Evolutionary conservation across 2,888 invertebrate species (phyloP).

Genomic region (Atrina japonica): DNA sequence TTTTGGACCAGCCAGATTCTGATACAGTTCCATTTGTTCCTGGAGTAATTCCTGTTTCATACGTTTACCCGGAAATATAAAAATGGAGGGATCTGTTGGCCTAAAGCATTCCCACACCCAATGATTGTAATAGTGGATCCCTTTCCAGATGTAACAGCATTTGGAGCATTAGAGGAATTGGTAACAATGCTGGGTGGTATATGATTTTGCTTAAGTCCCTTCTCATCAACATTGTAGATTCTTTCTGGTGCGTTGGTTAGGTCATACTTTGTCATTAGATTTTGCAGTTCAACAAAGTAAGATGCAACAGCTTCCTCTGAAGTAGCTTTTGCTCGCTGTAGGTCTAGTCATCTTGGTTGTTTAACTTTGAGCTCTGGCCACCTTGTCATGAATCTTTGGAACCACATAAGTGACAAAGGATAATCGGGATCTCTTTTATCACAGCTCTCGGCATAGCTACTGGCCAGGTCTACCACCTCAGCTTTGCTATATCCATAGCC

Average conservation of each 20-base stretch:
- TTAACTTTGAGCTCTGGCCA: too few species aligned
- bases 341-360: too few species aligned
- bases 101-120: conserved; percentile 26
- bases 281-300: too few species aligned
- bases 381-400: too few species aligned
- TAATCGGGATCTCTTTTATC: too few species aligned
- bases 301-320: too few species aligned
- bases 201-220: conserved; percentile 36
- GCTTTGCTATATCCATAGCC: too few species aligned
- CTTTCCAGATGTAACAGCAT: conserved; percentile 37
- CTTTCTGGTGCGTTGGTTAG: conserved; percentile 25
- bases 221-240: conserved; percentile 47
- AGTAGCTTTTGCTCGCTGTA: too few species aligned
- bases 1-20: conserved; percentile 34
- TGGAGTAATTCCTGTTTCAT: conserved; percentile 21
- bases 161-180: conserved; percentile 12
- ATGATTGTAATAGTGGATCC: conserved; percentile 20
- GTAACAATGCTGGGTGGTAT: conserved; percentile 37
- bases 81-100: conserved; percentile 30
- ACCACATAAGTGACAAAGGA: too few species aligned
- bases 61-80: conserved; percentile 36
- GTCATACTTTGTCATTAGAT: too few species aligned
- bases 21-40: conserved; percentile 13
- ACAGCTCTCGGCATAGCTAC: too few species aligned
- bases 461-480: too few species aligned